Base-by-base conservation (phyloP, 2,888 invertebrate genomes). In the Dendrolimus pini region DNA sequence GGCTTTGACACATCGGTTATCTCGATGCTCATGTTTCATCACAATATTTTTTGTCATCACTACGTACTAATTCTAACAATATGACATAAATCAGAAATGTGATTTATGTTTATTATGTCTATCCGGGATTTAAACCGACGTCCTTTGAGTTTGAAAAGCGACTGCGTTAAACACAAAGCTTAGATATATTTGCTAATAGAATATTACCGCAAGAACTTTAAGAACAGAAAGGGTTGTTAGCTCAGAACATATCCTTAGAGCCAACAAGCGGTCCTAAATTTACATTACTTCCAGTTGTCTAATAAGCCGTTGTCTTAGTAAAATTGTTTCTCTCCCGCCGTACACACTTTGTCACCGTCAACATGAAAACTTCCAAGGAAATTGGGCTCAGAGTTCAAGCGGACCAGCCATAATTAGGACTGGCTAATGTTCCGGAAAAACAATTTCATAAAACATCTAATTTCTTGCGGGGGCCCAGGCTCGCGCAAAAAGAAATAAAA, bases 391-490 rank as follows among this genome's bases (percentile, higher is more conserved):
- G 68, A 70, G 75, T 79, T 78, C 79, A 77, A 79, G 75, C 74
- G 76, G 71, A 66, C 71, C 65, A 30, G 30, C 75, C 82, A 84
- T 89, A 89, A 90, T 90, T 89, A 90, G 85, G 85, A 75, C 77
- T 66, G 83, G 82, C 79, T 87, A 89, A 89, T 87, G 88, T 89
- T 70, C 75, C 80, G 83, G 85, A 89, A 90, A 90, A 88, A 88
- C 87, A 89, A 89, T 89, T 89, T 89, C 83, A 87, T 89, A 89
- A 87, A 88, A 89, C 82, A 85, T 87, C 83, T 82, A 79, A 75
- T 84, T 81, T 77, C 81, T 79, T 73, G 64, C 69, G 69, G 71
- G 69, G 70, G 69, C 73, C 69, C 62, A 30, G 71, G 72, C 62
- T 71, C 76, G 75, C 81, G 82, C 83, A 83, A 85, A 87, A 86